These are phyloP conservation scores for Myiozetetes cayanensis DNA, from an alignment of 2,113 vertebrate genomes.

Conservation along the genomic window DNA sequence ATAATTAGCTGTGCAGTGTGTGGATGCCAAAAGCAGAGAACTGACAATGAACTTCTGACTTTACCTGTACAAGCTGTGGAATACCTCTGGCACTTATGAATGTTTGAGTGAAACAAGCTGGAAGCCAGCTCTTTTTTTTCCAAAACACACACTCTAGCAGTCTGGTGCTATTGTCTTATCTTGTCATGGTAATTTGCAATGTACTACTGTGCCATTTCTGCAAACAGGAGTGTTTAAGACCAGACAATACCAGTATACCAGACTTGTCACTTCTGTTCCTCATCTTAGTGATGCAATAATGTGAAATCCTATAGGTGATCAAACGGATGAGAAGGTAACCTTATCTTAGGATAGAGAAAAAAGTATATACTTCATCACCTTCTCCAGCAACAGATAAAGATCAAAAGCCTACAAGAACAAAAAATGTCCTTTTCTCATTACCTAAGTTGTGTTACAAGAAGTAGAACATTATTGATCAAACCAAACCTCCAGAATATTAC, in stretches of 20 bases:
- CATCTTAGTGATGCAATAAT: background rate
- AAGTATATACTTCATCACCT: background rate
- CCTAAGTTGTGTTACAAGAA: background rate
- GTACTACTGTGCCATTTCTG: background rate
- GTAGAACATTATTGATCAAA: background rate
- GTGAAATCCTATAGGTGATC: background rate
- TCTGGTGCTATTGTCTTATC: background rate
- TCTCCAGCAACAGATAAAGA: background rate
- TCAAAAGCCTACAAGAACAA: background rate
- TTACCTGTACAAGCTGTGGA: fast-evolving
- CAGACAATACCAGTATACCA: background rate
- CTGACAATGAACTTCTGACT: background rate
- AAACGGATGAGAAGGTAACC: background rate
- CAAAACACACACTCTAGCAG: background rate
- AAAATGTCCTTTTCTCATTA: background rate
- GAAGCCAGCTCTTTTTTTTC: background rate
- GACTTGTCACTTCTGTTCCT: background rate
- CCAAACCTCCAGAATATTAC: background rate
- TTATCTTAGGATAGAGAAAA: background rate
- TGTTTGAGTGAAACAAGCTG: background rate
- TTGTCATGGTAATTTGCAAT: background rate
- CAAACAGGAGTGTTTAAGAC: background rate
- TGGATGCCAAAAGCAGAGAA: background rate
- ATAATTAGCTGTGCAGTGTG: background rate
- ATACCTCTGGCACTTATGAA: background rate